Conservation (phyloP, 2,797 vertebrate genomes). For the Crenichthys baileyi region DNA sequence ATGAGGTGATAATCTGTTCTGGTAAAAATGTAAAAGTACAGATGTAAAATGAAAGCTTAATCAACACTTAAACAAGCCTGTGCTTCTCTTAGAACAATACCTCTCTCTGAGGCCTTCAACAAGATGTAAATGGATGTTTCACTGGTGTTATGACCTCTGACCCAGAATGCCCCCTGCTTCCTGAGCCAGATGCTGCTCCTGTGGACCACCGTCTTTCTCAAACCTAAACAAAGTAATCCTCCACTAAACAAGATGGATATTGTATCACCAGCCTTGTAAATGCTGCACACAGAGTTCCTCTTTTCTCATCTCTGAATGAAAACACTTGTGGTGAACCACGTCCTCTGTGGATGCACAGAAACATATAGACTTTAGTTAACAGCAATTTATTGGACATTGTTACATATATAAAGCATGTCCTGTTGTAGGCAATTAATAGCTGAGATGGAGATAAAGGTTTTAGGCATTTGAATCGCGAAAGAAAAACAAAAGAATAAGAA, state of each 20-base stretch:
- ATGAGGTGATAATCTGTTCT: background rate
- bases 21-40: conserved; percentile 14
- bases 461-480: background rate
- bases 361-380: background rate
- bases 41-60: background rate
- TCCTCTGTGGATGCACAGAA: conserved; percentile 19
- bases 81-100: conserved; percentile 66
- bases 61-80: conserved; percentile 51
- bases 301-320: conserved; percentile 26
- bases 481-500: background rate
- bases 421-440: background rate
- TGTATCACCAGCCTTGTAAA: conserved; percentile 73
- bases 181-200: conserved; percentile 79
- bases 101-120: conserved; percentile 56
- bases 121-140: conserved; percentile 76
- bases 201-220: conserved; percentile 71
- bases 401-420: background rate
- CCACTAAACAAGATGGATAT: conserved; percentile 80
- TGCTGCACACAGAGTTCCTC: conserved; percentile 50
- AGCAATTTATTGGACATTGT: background rate
- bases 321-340: conserved; percentile 23
- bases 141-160: conserved; percentile 75
- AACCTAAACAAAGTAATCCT: conserved; percentile 80
- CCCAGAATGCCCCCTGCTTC: conserved; percentile 70
- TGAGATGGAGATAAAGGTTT: background rate